Base-by-base conservation (phyloP, 2,113 vertebrate species). In the Oreochromis tanganicae region DNA sequence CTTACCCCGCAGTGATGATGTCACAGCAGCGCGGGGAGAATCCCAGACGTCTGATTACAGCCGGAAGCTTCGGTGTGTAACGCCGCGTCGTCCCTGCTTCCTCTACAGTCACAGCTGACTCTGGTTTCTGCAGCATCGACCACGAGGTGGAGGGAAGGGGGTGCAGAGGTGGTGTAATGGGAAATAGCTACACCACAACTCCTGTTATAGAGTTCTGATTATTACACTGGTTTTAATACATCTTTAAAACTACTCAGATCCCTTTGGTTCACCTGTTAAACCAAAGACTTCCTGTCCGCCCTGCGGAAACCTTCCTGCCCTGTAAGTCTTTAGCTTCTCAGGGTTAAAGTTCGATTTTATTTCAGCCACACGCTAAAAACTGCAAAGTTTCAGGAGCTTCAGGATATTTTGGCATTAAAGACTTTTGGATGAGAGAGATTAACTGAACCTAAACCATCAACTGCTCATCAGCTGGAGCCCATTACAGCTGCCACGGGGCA, bases 31-130 rank as follows among this genome's bases (percentile, higher is more conserved):
- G 17, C 7, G 38, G 88, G 92, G 93, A 91, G 91, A 92, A 92
- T 92, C 92, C 89, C 91, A 93, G 92, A 92, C 92, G 56, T 91
- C 52, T 93, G 89, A 86, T 85, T 59, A 78, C 52, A 88, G 68
- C 87, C 48, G 85, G 87, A 91, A 86, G 61, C 66, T 71, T 82
- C 3, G 0, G 36, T 88, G 83, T 7, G 90, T 87, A 78, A 88
- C 79, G 21, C 68, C 24, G 11, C 4, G 90, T 84, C 92, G 38
- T 89, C 81, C 34, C 56, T 3, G 24, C 66, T 93, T 92, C 92
- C 85, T 93, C 79, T 88, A 71, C 86, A 91, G 38, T 90, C 91
- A 88, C 36, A 63, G n/a, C 48, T 88, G 89, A 84, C 82, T 79
- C 9, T 13, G 52, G 5, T 84, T 50, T 9, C n/a, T 4, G 9